Percentiles rank a stretch among this genome's conserved stretches.
These are phyloP conservation scores for Tribolium freemani DNA, from an alignment of 2,888 invertebrate genomes.

Conservation along the genomic window DNA sequence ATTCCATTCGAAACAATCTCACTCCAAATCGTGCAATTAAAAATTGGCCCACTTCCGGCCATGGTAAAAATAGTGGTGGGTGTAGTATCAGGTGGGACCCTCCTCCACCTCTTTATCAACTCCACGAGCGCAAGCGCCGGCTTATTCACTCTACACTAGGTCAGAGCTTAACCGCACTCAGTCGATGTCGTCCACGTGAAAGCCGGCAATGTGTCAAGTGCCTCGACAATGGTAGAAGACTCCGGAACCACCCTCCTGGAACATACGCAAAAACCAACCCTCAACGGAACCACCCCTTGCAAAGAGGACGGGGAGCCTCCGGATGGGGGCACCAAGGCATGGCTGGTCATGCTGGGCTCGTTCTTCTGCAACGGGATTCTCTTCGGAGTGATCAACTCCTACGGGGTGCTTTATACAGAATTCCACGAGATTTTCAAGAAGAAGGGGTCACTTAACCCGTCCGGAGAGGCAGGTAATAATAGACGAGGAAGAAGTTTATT, in stretches of 20 bases:
- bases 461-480: slow-evolving; percentile 82
- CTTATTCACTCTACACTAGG: slow-evolving; percentile 25
- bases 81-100: not conserved
- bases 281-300: slow-evolving; percentile 17
- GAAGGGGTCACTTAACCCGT: slow-evolving; percentile 79
- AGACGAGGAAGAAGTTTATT: slow-evolving; percentile 4
- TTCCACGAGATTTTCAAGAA: slow-evolving; percentile 75
- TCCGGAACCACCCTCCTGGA: slow-evolving; percentile 43
- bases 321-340: slow-evolving; percentile 85
- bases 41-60: not conserved
- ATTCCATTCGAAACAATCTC: too few species aligned
- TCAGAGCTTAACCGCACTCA: slow-evolving; percentile 5
- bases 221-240: slow-evolving; percentile 49
- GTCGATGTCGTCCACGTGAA: slow-evolving; percentile 35
- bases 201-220: slow-evolving; percentile 31
- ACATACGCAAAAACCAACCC: slow-evolving; percentile 14
- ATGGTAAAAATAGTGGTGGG: slow-evolving; percentile 29
- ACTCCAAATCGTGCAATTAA: not conserved
- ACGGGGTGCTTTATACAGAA: slow-evolving; percentile 83
- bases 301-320: slow-evolving; percentile 68
- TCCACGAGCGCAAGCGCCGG: slow-evolving; percentile 25
- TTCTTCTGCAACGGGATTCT: slow-evolving; percentile 92
- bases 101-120: not conserved
- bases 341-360: slow-evolving; percentile 86
- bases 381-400: slow-evolving; percentile 92